phyloP scores from a whole-genome alignment of 2,888 invertebrate genomes.

The Harpalus rubripes region DNA sequence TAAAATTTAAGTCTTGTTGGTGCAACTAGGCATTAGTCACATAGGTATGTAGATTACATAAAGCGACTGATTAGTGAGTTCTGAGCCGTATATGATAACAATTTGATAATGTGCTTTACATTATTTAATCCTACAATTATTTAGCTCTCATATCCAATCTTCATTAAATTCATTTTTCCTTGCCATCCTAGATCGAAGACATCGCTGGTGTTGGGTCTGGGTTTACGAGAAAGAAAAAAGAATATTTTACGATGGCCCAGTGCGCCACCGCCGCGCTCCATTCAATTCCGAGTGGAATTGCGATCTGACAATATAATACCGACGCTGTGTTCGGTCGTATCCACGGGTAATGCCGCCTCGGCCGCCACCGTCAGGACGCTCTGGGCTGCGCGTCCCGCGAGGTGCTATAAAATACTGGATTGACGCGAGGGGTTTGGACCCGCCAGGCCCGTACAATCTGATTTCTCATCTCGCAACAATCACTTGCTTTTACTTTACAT shows the following conservation, averaged over 20 bases:
- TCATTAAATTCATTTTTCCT: constrained; percentile 7
- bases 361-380: constrained; percentile 5
- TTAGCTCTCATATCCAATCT: too few species aligned
- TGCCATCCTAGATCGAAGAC: background rate
- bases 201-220: background rate
- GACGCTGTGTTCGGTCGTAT: constrained; percentile 62
- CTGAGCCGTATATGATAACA: too few species aligned
- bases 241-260: constrained; percentile 63
- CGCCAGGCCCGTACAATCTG: constrained; percentile 23
- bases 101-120: too few species aligned
- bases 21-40: too few species aligned
- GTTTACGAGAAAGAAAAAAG: constrained; percentile 56
- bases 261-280: constrained; percentile 55
- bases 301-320: constrained; percentile 67
- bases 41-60: too few species aligned
- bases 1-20: too few species aligned
- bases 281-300: constrained; percentile 66
- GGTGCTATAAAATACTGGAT: constrained; percentile 66
- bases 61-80: too few species aligned
- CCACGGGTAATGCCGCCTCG: constrained; percentile 59
- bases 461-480: constrained; percentile 17
- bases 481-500: background rate
- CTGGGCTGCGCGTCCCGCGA: constrained; percentile 37
- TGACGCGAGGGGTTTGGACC: constrained; percentile 55
- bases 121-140: too few species aligned